Evolutionary conservation across 2,888 invertebrate species (phyloP).

Genomic region (Aspidiotus rigidus): DNA sequence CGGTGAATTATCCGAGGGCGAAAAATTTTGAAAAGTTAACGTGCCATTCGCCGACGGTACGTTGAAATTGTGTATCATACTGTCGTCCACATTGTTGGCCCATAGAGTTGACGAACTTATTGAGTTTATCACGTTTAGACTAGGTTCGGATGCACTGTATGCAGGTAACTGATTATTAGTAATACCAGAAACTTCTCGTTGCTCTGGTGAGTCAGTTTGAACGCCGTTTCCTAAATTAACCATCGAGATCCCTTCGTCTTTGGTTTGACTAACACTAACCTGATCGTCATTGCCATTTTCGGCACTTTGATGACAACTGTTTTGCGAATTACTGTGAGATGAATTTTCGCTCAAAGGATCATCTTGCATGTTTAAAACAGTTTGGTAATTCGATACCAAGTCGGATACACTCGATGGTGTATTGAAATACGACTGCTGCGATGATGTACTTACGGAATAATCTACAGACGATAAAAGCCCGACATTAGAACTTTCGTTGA

Average conservation of each 20-base stretch:
- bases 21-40: constrained; percentile 41
- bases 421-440: constrained; percentile 39
- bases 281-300: constrained; percentile 26
- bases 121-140: constrained; percentile 41
- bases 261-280: constrained; percentile 37
- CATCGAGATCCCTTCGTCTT: constrained; percentile 40
- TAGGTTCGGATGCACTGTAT: constrained; percentile 41
- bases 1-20: constrained; percentile 37
- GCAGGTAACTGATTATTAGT: constrained; percentile 41
- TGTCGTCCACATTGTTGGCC: constrained; percentile 40
- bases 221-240: constrained; percentile 38
- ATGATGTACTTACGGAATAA: constrained; percentile 39
- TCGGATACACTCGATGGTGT: constrained; percentile 40
- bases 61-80: constrained; percentile 41
- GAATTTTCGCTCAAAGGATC: constrained; percentile 41
- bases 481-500: constrained; percentile 41
- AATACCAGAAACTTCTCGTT: constrained; percentile 38
- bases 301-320: constrained; percentile 20
- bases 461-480: constrained; percentile 40
- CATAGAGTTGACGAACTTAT: constrained; percentile 41
- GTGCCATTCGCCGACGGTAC: constrained; percentile 41
- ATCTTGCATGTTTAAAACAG: constrained; percentile 40
- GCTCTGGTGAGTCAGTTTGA: constrained; percentile 39
- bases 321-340: constrained; percentile 33
- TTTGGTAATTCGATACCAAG: constrained; percentile 40